phyloP scores from a whole-genome alignment of 2,797 vertebrate genomes.

The Liparis tanakae region DNA sequence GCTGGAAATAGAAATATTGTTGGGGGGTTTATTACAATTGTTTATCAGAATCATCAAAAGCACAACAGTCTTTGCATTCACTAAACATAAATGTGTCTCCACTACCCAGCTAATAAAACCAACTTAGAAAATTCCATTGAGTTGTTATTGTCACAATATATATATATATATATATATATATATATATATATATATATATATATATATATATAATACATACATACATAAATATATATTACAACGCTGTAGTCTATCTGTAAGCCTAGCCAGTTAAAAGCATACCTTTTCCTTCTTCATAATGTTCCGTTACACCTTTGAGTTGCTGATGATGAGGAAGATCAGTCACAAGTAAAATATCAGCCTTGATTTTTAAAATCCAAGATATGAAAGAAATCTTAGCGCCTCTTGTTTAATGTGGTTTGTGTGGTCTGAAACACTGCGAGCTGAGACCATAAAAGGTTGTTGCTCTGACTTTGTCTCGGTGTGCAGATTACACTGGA shows the following conservation, averaged over 20 bases:
- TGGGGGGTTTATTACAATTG: not conserved
- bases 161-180: too few species aligned
- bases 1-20: conserved; percentile 32
- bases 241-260: not conserved
- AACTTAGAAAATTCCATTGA: not conserved
- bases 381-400: not conserved
- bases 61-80: not conserved
- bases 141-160: not conserved
- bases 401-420: not conserved
- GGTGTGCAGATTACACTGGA: conserved; percentile 69
- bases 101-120: not conserved
- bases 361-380: conserved; percentile 17
- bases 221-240: not conserved
- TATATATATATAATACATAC: not conserved
- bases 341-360: not conserved
- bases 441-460: conserved; percentile 17
- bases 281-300: conserved; percentile 84
- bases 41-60: not conserved
- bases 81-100: not conserved
- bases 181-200: too few species aligned
- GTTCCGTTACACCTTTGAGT: conserved; percentile 7
- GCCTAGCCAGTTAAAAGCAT: conserved; percentile 41
- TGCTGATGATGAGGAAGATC: conserved; percentile 13
- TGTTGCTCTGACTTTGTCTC: conserved; percentile 63
- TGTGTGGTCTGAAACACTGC: conserved; percentile 21